Conservation (phyloP, 2,888 invertebrate genomes). For the Troides helena region DNA sequence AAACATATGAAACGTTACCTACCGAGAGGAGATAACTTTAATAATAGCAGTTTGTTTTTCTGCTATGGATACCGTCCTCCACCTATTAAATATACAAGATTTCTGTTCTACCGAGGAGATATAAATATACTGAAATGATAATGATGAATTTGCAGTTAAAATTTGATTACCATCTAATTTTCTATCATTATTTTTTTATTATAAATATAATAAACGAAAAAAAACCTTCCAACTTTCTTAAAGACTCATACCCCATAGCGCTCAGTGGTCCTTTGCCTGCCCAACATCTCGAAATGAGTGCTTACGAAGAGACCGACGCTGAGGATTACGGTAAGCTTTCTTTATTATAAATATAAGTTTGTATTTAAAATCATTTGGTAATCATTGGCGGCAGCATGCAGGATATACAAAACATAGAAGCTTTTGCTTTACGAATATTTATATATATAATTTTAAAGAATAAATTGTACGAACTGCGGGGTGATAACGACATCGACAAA, state of each 20-base stretch:
- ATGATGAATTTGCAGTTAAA: too few relatives aligned
- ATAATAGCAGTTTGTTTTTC: too few relatives aligned
- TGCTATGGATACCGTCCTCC: too few relatives aligned
- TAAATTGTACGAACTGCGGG: conserved; percentile 6
- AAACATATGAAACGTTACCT: too few relatives aligned
- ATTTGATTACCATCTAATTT: too few relatives aligned
- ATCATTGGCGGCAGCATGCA: conserved; percentile 32
- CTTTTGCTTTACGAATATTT: not conserved
- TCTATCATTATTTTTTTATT: not conserved
- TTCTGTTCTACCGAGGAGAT: too few relatives aligned
- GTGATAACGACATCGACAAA: not conserved
- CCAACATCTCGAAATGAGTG: not conserved
- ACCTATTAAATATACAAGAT: too few relatives aligned
- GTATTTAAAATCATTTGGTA: not conserved
- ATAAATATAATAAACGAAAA: not conserved
- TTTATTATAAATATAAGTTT: not conserved
- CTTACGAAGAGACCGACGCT: conserved; percentile 15
- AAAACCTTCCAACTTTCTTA: conserved; percentile 4
- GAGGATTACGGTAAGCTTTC: conserved; percentile 24
- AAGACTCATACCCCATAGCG: conserved; percentile 23
- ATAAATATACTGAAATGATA: too few relatives aligned
- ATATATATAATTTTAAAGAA: not conserved
- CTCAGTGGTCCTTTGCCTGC: conserved; percentile 21
- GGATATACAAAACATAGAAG: not conserved
- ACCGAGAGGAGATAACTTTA: too few relatives aligned